A percentile compares a stretch with the other conserved stretches of the same genome.
Conservation (phyloP, 2,888 invertebrate genomes). For the Ectemnius continuus region DNA sequence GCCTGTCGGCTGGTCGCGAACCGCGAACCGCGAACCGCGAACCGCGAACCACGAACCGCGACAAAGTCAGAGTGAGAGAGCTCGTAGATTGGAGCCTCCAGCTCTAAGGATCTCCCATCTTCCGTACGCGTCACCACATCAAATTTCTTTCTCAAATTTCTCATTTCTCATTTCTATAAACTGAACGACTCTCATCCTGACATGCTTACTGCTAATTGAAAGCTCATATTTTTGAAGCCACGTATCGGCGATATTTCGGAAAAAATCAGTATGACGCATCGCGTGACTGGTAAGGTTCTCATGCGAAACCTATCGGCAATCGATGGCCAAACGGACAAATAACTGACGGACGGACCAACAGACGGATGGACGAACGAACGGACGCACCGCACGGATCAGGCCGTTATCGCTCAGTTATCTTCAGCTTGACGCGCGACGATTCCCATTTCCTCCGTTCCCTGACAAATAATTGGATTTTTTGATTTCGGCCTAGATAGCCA, state of each 20-base stretch:
- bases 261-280: too few relatives aligned
- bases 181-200: too few relatives aligned
- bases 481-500: constrained; percentile 35
- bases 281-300: too few relatives aligned
- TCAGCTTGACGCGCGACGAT: constrained; percentile 25
- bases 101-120: too few relatives aligned
- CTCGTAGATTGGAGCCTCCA: too few relatives aligned
- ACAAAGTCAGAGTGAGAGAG: too few relatives aligned
- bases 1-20: constrained; percentile 36
- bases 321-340: neutral
- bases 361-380: constrained; percentile 5
- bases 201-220: too few relatives aligned
- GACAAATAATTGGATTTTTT: constrained; percentile 47
- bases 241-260: too few relatives aligned
- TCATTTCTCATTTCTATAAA: too few relatives aligned
- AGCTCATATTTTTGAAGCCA: too few relatives aligned
- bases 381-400: constrained; percentile 9
- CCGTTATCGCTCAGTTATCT: constrained; percentile 44
- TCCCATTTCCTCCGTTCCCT: constrained; percentile 36
- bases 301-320: neutral
- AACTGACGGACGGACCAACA: neutral
- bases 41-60: constrained; percentile 37
- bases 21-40: constrained; percentile 44
- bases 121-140: too few relatives aligned
- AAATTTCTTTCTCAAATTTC: too few relatives aligned